These are phyloP conservation scores for Allobates femoralis DNA, from an alignment of 2,797 vertebrate genomes.

Conservation along the genomic window DNA sequence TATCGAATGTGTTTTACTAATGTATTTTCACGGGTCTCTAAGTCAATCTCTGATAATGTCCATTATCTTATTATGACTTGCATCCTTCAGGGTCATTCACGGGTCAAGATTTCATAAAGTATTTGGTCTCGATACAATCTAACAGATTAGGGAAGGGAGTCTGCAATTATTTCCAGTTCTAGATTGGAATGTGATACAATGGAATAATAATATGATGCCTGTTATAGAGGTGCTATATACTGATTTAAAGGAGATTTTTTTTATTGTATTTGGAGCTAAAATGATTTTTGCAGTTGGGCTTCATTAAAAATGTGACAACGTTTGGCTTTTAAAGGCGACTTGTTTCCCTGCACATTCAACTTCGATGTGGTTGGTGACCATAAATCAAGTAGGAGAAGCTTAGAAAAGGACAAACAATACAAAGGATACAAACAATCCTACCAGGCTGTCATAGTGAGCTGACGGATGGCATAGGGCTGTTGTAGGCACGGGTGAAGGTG, in stretches of 20 bases:
- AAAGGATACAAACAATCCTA: too few relatives aligned
- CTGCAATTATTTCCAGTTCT: neutral
- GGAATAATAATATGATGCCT: neutral
- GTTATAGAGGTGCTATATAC: neutral
- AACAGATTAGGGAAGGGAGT: neutral
- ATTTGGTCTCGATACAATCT: neutral
- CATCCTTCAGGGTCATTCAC: constrained; percentile 9
- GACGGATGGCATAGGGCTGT: too few relatives aligned
- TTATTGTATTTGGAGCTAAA: too few relatives aligned
- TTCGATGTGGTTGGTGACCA: too few relatives aligned
- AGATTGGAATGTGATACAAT: neutral
- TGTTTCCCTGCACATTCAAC: too few relatives aligned
- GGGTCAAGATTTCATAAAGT: neutral
- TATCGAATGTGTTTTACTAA: neutral
- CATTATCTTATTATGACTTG: neutral
- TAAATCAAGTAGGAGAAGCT: too few relatives aligned
- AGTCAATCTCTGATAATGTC: neutral
- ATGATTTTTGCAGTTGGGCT: too few relatives aligned
- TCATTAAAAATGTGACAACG: too few relatives aligned
- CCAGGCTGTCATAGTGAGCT: too few relatives aligned
- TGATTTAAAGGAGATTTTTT: neutral
- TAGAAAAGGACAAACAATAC: too few relatives aligned
- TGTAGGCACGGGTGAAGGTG: too few relatives aligned
- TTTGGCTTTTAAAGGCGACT: too few relatives aligned
- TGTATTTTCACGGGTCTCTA: constrained; percentile 20